These are phyloP conservation scores for Arnoldichthys spilopterus DNA, from an alignment of 2,797 vertebrate species.

Conservation along the genomic window DNA sequence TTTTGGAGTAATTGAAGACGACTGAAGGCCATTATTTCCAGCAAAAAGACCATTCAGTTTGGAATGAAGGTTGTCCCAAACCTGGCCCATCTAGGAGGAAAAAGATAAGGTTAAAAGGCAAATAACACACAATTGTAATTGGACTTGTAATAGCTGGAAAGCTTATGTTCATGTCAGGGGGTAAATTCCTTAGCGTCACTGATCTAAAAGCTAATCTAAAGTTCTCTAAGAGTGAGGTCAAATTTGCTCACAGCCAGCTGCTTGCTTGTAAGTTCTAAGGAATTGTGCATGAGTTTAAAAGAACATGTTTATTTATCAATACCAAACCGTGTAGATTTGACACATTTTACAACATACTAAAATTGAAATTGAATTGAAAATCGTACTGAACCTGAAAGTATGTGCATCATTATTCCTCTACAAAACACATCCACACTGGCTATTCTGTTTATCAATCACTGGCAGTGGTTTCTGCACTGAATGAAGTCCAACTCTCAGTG, in stretches of 20 bases:
- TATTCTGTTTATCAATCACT: neutral
- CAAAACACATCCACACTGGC: neutral
- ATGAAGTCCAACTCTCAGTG: neutral
- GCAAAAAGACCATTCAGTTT: conserved; percentile 90
- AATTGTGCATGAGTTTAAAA: no score
- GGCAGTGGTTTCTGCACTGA: neutral
- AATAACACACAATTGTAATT: neutral
- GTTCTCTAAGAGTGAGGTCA: neutral
- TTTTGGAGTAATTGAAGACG: conserved; percentile 71
- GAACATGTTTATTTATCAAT: no score
- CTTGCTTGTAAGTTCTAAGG: no score
- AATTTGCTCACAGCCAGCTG: neutral
- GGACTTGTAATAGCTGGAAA: neutral
- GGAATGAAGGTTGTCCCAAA: conserved; percentile 95
- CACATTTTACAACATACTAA: neutral
- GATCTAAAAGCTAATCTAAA: no score
- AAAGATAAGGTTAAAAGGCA: neutral
- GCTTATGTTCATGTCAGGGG: neutral
- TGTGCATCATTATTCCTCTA: neutral
- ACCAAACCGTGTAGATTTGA: no score
- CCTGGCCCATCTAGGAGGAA: conserved; percentile 88
- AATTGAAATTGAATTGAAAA: neutral
- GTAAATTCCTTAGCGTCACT: neutral
- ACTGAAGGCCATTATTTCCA: conserved; percentile 75
- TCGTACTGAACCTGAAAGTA: neutral